These are phyloP conservation scores for Rostratula benghalensis DNA, from an alignment of 2,113 vertebrate species.

Conservation along the genomic window DNA sequence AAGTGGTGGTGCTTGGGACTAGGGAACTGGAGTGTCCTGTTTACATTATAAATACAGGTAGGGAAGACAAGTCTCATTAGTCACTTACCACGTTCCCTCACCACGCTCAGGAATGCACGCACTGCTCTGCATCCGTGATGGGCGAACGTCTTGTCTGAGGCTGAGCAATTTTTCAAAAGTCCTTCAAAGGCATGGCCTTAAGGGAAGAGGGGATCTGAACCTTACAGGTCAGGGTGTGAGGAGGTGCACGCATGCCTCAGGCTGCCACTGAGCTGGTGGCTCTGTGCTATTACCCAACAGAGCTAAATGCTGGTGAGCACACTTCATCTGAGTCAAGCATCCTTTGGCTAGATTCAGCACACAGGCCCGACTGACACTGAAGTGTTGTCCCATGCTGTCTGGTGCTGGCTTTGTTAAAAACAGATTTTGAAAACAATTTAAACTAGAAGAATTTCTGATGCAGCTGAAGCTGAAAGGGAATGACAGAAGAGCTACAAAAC, in stretches of 20 bases:
- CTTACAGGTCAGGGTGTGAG: background rate
- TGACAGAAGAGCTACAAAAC: background rate
- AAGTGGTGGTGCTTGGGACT: slow-evolving; percentile 87
- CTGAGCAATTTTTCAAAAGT: background rate
- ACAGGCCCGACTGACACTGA: background rate
- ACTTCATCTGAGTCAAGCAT: background rate
- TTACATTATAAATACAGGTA: slow-evolving; percentile 86
- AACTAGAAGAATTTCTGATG: background rate
- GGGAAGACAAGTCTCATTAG: slow-evolving; percentile 65
- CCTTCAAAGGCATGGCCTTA: background rate
- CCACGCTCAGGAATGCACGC: background rate
- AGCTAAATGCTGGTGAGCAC: background rate
- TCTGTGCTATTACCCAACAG: background rate
- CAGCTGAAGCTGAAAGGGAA: background rate
- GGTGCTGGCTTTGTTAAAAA: background rate
- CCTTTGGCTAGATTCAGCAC: background rate
- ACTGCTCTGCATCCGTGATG: rapidly evolving
- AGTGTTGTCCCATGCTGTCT: background rate
- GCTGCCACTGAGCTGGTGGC: background rate
- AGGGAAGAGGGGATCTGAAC: background rate
- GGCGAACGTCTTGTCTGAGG: background rate
- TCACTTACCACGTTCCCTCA: slow-evolving; percentile 17
- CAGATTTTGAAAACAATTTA: background rate
- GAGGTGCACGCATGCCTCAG: rapidly evolving
- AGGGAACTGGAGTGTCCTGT: slow-evolving; percentile 92